Evolutionary conservation across 2,888 invertebrate species (phyloP), one percentile per base, ranked within the genome.

Genomic region (Atrina japonica): DNA sequence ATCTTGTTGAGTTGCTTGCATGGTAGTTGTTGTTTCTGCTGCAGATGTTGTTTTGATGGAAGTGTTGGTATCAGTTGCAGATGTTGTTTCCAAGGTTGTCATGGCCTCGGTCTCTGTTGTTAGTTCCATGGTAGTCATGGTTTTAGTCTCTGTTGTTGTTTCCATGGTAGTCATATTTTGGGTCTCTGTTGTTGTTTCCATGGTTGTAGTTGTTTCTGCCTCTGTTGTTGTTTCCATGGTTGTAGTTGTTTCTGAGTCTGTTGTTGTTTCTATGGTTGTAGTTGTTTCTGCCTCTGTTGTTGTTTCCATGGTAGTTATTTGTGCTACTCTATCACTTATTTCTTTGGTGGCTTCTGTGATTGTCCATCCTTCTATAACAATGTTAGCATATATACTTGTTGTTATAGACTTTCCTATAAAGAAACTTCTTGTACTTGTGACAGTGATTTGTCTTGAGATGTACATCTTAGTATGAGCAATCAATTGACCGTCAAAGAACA

Each of bases 401-500:
- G 25, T 23, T 9, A 65, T 35, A 1, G 67, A 59, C 23, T 41
- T 52, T 40, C 75, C 71, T 50, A 70, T 56, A 30, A 53, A 79
- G 60, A 76, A 75, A 0, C 35, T 59, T 16, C 35, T 60, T 6
- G 53, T 63, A 5, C 6, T 5, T 3, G 61, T 27, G 14, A 68
- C 61, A 11, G 53, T 35, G 1, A 72, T 70, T 25, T 52, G 64
- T 23, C 75, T 64, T 30, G 65, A 45, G 16, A 78, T 72, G 55
- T 67, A 83, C 0, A 60, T 72, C 7, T 47, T 75, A 41, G 80
- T 77, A 6, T 59, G 29, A 9, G 82, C 78, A 3, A 77, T 75
- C 5, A 65, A 29, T 6, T 52, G 65, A 1, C 75, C 75, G 66
- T 83, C 71, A 43, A 83, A 52, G 50, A 74, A 78, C 27, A 82